These are phyloP conservation scores for Notamacropus eugenii DNA, from an alignment of 2,797 vertebrate genomes.

Conservation along the genomic window DNA sequence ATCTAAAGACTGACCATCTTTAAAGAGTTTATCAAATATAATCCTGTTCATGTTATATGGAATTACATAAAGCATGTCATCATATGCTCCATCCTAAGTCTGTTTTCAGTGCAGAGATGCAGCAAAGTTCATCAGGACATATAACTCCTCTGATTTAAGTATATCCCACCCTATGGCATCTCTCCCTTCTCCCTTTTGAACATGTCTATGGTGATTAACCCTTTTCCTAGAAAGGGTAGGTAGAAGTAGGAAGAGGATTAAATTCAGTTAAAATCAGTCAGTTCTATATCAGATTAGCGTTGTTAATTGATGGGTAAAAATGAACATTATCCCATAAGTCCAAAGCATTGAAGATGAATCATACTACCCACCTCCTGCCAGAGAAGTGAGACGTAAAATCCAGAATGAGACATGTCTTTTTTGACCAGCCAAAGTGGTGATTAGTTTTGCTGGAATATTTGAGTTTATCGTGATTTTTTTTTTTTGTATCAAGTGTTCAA, in stretches of 20 bases:
- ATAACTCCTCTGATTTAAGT: background rate
- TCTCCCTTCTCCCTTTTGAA: background rate
- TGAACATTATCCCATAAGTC: background rate
- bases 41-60: background rate
- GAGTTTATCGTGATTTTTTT: background rate
- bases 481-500: background rate
- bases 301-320: background rate
- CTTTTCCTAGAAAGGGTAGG: background rate
- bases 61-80: background rate
- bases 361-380: background rate
- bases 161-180: background rate
- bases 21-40: background rate
- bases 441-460: background rate
- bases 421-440: background rate
- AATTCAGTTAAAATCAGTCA: background rate
- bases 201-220: constrained; percentile 9
- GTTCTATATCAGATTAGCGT: background rate
- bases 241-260: background rate
- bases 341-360: background rate
- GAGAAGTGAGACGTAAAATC: background rate
- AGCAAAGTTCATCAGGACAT: background rate
- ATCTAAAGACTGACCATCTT: background rate
- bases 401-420: background rate
- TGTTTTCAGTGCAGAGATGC: background rate
- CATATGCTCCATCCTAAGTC: background rate